Base-by-base conservation (phyloP, 2,797 vertebrate genomes). In the Phoebastria nigripes region DNA sequence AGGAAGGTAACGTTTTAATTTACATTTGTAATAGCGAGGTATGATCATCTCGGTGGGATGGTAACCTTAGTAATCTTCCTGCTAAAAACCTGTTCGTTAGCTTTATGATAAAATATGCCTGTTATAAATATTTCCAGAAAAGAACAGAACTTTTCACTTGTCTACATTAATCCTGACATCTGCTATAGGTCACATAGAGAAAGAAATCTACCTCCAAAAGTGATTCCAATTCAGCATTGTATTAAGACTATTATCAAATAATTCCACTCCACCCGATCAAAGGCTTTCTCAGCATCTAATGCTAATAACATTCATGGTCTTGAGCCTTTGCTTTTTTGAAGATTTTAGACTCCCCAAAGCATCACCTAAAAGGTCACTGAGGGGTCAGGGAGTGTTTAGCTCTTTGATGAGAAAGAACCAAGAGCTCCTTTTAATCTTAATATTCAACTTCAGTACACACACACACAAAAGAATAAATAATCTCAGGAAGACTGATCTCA, bases 101-200 rank as follows among this genome's bases (percentile, higher is more conserved):
- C 46, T 87, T 92, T 79, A 51, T 62, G 61, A 49, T 66, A 65
- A 86, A 92, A 95, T 90, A 78, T 42, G 39, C 42, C 44, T 21
- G 8, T 44, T 89, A 74, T 58, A 95, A 83, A 94, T 94, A 93
- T 83, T 93, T 70, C 78, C 71, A 85, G 69, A 74, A 78, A 89
- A 78, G 29, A 90, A 47, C 39, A 71, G 76, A 92, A 87, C 29
- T 94, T 89, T 74, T 35, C 13, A 7, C 37, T 89, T 81, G 63
- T 81, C 76, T 80, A 2, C 31, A 6, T 89, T 72, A 86, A 81
- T 93, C 47, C 58, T 92, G 83, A 59, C 54, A 76, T 88, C 41
- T 87, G 59, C 67, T 73, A 11, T 67, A 56, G 41, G 63, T 82
- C 67, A 54, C 9, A 17, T 1, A 33, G 56, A 92, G 61, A 47